A percentile compares a stretch with the other conserved stretches of the same genome.
Evolutionary conservation across 2,888 invertebrate species (phyloP).

Genomic region (Synergus umbraculus): DNA sequence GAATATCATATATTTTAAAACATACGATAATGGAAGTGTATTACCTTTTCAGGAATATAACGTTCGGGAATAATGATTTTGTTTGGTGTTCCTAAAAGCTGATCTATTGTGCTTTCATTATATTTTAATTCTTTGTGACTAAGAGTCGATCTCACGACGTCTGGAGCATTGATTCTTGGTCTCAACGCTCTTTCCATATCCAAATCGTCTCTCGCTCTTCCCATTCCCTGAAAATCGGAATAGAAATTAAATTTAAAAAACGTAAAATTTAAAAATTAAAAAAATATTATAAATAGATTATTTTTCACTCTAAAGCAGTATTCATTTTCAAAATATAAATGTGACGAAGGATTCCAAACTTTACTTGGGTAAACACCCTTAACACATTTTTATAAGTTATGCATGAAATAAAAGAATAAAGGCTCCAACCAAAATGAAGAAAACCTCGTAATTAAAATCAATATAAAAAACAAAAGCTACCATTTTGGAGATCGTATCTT

Average conservation of each 20-base stretch:
- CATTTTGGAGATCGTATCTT: conserved; percentile 73
- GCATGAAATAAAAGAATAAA: conserved; percentile 10
- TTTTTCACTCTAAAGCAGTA: not conserved
- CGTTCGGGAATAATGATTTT: conserved; percentile 95
- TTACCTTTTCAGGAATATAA: conserved; percentile 92
- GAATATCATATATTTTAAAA: not conserved
- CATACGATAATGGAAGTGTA: not conserved
- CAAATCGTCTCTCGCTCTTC: conserved; percentile 88
- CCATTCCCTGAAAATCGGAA: conserved; percentile 71
- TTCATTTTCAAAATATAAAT: not conserved
- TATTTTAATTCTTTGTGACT: conserved; percentile 81
- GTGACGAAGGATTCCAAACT: not conserved
- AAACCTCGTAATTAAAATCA: not conserved
- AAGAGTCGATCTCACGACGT: conserved; percentile 91
- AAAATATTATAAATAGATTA: not conserved
- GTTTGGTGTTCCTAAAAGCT: conserved; percentile 90
- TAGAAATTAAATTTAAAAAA: not conserved
- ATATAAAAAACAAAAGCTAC: conserved; percentile 60
- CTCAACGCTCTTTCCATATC: conserved; percentile 92
- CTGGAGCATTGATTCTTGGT: conserved; percentile 87
- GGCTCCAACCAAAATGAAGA: not conserved
- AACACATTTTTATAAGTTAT: not conserved
- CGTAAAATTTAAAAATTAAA: no score
- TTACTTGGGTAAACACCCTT: not conserved
- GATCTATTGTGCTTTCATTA: conserved; percentile 91